phyloP scores from a whole-genome alignment of 2,113 vertebrate genomes.

The Mobula birostris region DNA sequence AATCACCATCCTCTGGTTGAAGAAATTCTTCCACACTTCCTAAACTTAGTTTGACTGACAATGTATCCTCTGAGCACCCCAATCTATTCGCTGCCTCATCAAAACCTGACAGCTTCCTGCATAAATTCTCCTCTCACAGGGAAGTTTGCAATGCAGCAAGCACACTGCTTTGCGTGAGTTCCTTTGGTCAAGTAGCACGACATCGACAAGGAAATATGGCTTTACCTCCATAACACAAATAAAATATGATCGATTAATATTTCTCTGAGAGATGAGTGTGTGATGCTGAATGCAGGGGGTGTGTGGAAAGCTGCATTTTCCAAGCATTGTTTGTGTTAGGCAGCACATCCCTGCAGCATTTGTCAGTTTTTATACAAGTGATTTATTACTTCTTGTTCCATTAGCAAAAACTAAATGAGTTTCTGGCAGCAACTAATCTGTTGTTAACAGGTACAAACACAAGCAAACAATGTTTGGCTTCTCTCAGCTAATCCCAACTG shows the following conservation, averaged over 20 bases:
- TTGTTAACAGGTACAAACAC: slow-evolving; percentile 31
- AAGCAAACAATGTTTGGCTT: slow-evolving; percentile 22
- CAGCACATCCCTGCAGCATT: not conserved
- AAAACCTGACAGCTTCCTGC: slow-evolving; percentile 71
- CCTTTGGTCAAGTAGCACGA: slow-evolving; percentile 54
- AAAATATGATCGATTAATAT: not conserved
- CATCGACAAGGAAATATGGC: slow-evolving; percentile 52
- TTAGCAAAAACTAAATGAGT: slow-evolving; percentile 36
- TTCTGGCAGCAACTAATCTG: slow-evolving; percentile 37
- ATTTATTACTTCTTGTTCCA: slow-evolving; percentile 37
- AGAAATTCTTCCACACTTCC: no score
- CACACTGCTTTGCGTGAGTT: slow-evolving; percentile 56
- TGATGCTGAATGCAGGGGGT: not conserved
- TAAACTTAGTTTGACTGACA: slow-evolving; percentile 61
- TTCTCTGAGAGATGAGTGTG: not conserved
- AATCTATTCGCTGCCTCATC: slow-evolving; percentile 80
- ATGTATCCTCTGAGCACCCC: slow-evolving; percentile 63
- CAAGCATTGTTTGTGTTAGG: slow-evolving; percentile 28
- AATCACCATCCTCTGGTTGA: no score
- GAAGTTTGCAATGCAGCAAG: slow-evolving; percentile 55
- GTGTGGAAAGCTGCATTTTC: not conserved
- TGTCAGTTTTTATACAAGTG: slow-evolving; percentile 35
- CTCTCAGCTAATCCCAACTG: not conserved
- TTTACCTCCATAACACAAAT: slow-evolving; percentile 47
- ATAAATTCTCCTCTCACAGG: slow-evolving; percentile 66